Evolutionary conservation across 2,113 vertebrate species (phyloP).

Genomic region (Burhinus oedicnemus): DNA sequence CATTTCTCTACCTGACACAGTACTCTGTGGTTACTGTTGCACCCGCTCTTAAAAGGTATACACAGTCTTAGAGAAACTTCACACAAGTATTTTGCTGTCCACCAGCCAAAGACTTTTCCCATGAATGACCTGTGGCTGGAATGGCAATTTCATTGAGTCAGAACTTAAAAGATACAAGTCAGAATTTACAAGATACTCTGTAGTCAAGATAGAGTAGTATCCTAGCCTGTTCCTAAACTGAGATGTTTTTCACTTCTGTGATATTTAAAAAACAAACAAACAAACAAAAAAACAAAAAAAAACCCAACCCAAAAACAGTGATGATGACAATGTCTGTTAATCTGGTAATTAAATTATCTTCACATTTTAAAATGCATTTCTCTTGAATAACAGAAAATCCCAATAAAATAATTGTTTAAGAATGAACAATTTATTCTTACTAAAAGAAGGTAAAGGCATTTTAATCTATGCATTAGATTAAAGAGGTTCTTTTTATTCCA

Average conservation of each 20-base stretch:
- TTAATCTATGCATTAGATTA: neutral
- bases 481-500: neutral
- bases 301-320: too few species aligned
- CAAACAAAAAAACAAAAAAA: too few species aligned
- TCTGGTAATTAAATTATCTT: neutral
- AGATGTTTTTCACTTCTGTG: neutral
- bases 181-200: neutral
- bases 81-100: neutral
- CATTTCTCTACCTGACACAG: neutral
- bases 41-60: neutral
- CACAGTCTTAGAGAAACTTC: neutral
- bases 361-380: neutral
- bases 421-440: slow-evolving; percentile 23
- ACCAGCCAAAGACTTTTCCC: neutral
- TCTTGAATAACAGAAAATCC: neutral
- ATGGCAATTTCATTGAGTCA: neutral
- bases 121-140: neutral
- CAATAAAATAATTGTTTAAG: neutral
- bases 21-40: neutral
- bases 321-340: neutral
- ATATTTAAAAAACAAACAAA: neutral
- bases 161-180: too few species aligned
- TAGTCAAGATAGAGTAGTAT: neutral
- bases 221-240: neutral
- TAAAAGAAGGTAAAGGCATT: neutral